Evolutionary conservation across 2,797 vertebrate genomes (phyloP).

Genomic region (Columba guinea): DNA sequence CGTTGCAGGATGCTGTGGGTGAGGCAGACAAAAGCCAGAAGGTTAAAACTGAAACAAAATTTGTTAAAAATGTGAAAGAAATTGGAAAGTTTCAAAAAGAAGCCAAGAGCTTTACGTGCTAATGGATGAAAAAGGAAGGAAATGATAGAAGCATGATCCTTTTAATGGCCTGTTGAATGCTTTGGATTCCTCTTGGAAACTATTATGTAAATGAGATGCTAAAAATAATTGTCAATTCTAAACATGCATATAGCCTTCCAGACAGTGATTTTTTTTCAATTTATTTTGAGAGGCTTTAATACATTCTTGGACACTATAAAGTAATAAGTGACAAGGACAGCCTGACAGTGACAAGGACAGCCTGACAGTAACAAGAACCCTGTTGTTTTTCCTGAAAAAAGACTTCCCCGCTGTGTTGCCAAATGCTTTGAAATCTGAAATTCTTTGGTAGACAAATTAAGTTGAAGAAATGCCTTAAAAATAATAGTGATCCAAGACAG

Average conservation of each 20-base stretch:
- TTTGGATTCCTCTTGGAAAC: background rate
- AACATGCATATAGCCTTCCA: background rate
- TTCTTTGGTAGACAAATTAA: background rate
- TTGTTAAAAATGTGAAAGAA: background rate
- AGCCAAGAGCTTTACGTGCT: background rate
- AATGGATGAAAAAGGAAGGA: background rate
- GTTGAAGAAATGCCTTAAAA: background rate
- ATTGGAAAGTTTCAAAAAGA: background rate
- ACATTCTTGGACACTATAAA: background rate
- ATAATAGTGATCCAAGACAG: background rate
- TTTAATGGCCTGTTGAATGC: background rate
- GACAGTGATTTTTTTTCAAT: background rate
- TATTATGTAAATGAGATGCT: background rate
- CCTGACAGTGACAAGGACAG: background rate
- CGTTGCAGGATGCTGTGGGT: background rate
- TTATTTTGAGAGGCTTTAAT: background rate
- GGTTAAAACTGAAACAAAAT: background rate
- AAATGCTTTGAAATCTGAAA: background rate
- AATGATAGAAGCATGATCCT: background rate
- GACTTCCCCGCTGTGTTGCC: background rate
- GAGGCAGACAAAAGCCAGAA: background rate
- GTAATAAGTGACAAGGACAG: background rate
- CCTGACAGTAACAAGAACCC: background rate
- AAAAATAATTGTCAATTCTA: background rate
- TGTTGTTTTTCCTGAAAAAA: background rate